phyloP scores from a whole-genome alignment of 30 jellyfish, hydroid and myxozoan genomes.

The Hydra vulgaris region DNA sequence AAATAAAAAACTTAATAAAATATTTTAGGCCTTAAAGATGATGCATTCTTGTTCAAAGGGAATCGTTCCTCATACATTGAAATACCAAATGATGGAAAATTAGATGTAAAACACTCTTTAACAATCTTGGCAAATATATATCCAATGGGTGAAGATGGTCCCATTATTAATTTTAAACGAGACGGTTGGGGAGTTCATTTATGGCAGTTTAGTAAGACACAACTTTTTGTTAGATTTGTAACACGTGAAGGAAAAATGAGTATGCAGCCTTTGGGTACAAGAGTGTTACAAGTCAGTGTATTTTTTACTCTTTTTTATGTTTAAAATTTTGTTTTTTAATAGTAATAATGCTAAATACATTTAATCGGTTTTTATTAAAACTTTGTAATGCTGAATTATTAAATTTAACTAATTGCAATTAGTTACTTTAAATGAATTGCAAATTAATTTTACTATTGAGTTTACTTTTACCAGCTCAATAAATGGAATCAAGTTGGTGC shows the following conservation, averaged over 20 bases:
- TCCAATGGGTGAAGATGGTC: constrained; percentile 95
- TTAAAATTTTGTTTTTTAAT: no score
- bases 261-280: constrained; percentile 78
- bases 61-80: constrained; percentile 78
- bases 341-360: no score
- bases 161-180: constrained; percentile 55
- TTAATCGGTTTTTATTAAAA: no score
- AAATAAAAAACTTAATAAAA: no score
- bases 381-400: no score
- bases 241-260: constrained; percentile 82
- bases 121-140: constrained; percentile 66
- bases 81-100: constrained; percentile 61
- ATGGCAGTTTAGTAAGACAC: constrained; percentile 86
- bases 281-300: constrained; percentile 67
- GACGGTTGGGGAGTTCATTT: constrained; percentile 96
- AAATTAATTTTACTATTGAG: neutral
- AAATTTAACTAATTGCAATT: no score
- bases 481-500: constrained; percentile 99
- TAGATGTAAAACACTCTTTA: constrained; percentile 61
- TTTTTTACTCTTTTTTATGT: no score
- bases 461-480: constrained; percentile 27
- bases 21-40: constrained; percentile 77
- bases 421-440: no score
- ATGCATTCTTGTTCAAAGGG: constrained; percentile 85
- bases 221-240: constrained; percentile 84